Base-by-base conservation (phyloP, 2,888 invertebrate genomes). In the Euplexia lucipara region DNA sequence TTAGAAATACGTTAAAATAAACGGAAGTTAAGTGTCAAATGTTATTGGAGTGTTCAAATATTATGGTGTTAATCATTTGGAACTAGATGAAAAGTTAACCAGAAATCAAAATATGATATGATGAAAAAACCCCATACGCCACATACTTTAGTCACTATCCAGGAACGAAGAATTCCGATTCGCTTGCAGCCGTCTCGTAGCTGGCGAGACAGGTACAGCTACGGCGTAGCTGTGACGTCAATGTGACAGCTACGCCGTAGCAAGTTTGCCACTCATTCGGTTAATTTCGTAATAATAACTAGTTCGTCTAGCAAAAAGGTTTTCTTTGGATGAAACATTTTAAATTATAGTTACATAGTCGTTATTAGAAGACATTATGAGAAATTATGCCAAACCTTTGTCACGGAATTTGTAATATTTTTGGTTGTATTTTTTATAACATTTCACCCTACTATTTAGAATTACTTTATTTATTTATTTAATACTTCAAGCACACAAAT, bases 171-270 rank as follows among this genome's bases (percentile, higher is more conserved):
- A 32, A 32, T 16, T 62, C 26, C 2, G 26, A 26, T 26, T 2
- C 3, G 10, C 4, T 41, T n/a, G 48, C 64, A 41, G 41, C n/a
- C 3, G 34, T 35, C 10, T 18, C 65, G 41, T 64, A 64, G 53
- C 35, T 12, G 3, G 7, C 12, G 12, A 9, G 7, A 39, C 14
- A 2, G 2, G 16, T 37, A 14, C 12, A 0, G 22, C 67, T 53
- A 65, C 67, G 44, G 5, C 37, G 56, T 67, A 54, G 56, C 56
- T 2, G 10, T 45, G 45, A 47, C 37, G 32, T 39, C 44, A 47
- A 30, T 16, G n/a, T 3, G 3, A 3, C 16, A 30, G 42, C 49
- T 64, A 65, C 42, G 49, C 1, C 35, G 64, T 45, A 54, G 67
- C 37, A 26, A 14, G 10, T 14, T 12, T 9, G 12, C 1, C 1